phyloP scores from a whole-genome alignment of 2,797 vertebrate species.

The Esox masquinongy region DNA sequence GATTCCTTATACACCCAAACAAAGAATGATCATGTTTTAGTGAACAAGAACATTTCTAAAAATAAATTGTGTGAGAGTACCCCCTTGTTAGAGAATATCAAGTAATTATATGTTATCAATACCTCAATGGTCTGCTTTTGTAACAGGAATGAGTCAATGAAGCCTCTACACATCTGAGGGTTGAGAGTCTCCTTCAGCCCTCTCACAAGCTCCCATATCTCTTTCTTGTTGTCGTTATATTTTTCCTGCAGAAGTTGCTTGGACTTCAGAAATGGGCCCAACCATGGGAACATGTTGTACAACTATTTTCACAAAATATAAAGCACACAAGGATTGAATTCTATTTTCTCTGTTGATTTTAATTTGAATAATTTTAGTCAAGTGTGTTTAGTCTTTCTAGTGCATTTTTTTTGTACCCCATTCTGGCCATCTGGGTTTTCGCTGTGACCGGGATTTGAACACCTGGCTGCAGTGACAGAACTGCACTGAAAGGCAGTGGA shows the following conservation, averaged over 20 bases:
- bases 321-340: background rate
- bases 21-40: background rate
- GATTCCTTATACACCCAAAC: background rate
- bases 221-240: constrained; percentile 6
- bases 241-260: constrained; percentile 23
- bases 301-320: constrained; percentile 23
- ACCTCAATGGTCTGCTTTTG: constrained; percentile 34
- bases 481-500: too few relatives aligned
- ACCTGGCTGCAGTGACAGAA: too few relatives aligned
- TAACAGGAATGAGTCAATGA: constrained; percentile 47
- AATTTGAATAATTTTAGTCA: constrained; percentile 58
- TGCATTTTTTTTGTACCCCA: too few relatives aligned
- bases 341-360: background rate
- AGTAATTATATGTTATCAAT: background rate
- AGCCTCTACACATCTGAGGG: constrained; percentile 33
- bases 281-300: constrained; percentile 48
- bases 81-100: background rate
- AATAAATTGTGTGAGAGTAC: background rate
- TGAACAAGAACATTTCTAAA: background rate
- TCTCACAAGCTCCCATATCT: constrained; percentile 17
- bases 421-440: too few relatives aligned
- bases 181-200: constrained; percentile 27
- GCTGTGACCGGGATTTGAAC: too few relatives aligned
- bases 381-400: background rate
- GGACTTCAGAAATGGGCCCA: constrained; percentile 29